These are phyloP conservation scores for Enteromius afrohamiltoni DNA, from an alignment of 2,797 vertebrate genomes.

Conservation along the genomic window DNA sequence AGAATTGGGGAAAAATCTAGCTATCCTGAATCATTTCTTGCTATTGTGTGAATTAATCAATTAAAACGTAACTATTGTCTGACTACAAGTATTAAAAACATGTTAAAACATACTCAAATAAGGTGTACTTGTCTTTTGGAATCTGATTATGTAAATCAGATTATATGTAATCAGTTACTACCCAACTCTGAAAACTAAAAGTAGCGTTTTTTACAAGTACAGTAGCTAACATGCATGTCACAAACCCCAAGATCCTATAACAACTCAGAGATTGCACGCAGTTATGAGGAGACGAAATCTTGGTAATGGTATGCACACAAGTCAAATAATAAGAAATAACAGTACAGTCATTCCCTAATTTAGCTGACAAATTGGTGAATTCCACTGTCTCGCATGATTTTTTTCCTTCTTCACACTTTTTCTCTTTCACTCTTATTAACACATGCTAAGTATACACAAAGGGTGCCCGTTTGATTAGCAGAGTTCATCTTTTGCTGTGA, in stretches of 20 bases:
- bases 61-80: too few relatives aligned
- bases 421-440: conserved; percentile 26
- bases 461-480: neutral
- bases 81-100: too few relatives aligned
- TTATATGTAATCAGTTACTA: neutral
- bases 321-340: neutral
- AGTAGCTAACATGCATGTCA: neutral
- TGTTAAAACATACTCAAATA: too few relatives aligned
- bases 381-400: neutral
- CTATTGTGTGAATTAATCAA: too few relatives aligned
- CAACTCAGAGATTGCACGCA: too few relatives aligned
- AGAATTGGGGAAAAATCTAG: too few relatives aligned
- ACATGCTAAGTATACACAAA: neutral
- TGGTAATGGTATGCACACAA: neutral
- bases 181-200: neutral
- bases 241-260: neutral
- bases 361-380: neutral
- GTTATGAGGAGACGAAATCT: neutral
- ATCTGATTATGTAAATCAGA: neutral
- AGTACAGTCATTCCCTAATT: neutral
- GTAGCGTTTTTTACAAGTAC: neutral
- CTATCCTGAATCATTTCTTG: too few relatives aligned
- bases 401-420: neutral
- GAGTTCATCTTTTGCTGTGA: neutral
- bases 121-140: too few relatives aligned